Evolutionary conservation across 2,797 vertebrate species (phyloP), one percentile per base, ranked within the genome.

Genomic region (Chrosomus eos): DNA sequence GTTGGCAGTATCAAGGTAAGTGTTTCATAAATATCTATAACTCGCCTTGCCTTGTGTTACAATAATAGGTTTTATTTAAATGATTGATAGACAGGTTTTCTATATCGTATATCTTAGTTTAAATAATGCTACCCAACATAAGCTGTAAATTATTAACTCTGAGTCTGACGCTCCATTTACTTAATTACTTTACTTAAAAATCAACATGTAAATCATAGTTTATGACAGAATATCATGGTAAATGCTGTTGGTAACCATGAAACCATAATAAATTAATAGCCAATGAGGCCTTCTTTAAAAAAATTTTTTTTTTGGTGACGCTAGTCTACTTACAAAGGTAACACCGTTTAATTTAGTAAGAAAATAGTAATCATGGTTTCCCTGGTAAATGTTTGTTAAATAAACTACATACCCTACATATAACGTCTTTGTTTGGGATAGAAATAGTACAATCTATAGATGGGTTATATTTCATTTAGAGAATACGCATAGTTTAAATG

Each of bases 1-100:
- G 81, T 83, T 55, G 72, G 40, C 23, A 13, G 19, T 51, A 38
- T 40, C 58, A 83, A n/a, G 82, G 82, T 83, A 76, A 76, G 72
- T 68, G 43, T 67, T 48, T 73, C 70, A 21, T 64, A 6, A 23
- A 43, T 31, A 33, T n/a, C 6, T 66, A 11, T 60, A 5, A 36
- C 40, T 33, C 21, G 8, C 48, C 26, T 33, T 31, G 21, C 18
- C 16, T 71, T 21, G 10, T 21, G 66, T 55, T 55, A 70, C 18
- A 70, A 13, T 28, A 8, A 7, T 28, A 18, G 13, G 4, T n/a
- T 18, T 4, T 10, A 26, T 80, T 16, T 2, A 4, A 38, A 71
- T 71, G n/a, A 53, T 13, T 71, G 5, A 8, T 31, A 28, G 7
- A 6, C 16, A 16, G 1, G 2, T 51, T 38, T 5, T 23, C 14